phyloP scores from a whole-genome alignment of 1,140 invertebrate genomes.

The Platorchestia sp. region DNA sequence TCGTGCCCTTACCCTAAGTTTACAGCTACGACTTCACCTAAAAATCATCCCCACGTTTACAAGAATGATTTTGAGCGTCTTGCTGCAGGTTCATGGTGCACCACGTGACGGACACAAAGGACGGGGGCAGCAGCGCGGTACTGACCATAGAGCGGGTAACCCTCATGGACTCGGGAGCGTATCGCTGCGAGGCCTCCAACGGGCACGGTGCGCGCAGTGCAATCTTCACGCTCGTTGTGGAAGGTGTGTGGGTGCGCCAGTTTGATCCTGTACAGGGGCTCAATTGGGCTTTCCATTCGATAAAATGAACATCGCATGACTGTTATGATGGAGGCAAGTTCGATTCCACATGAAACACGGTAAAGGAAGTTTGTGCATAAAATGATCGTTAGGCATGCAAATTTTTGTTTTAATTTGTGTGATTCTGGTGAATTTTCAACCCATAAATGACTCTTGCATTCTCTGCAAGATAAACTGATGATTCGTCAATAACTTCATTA shows the following conservation, averaged over 20 bases:
- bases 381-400: too few species aligned
- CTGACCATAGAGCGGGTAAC: slow-evolving; percentile 70
- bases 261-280: too few species aligned
- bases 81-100: slow-evolving; percentile 66
- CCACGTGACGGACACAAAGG: slow-evolving; percentile 55
- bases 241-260: slow-evolving; percentile 71
- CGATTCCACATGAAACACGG: too few species aligned
- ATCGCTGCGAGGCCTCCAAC: slow-evolving; percentile 73
- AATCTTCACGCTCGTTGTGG: slow-evolving; percentile 71
- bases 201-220: slow-evolving; percentile 72
- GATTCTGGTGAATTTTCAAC: too few species aligned
- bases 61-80: not conserved
- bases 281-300: too few species aligned
- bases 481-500: too few species aligned
- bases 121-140: slow-evolving; percentile 69
- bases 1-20: not conserved
- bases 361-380: too few species aligned
- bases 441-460: too few species aligned
- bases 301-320: too few species aligned
- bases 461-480: too few species aligned
- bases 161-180: slow-evolving; percentile 72
- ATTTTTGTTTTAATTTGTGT: too few species aligned
- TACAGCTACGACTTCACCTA: not conserved
- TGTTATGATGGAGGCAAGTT: not conserved
- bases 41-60: not conserved